These are phyloP conservation scores for Ricordea florida DNA, from an alignment of 92 coral and sea anemone genomes.

Conservation along the genomic window DNA sequence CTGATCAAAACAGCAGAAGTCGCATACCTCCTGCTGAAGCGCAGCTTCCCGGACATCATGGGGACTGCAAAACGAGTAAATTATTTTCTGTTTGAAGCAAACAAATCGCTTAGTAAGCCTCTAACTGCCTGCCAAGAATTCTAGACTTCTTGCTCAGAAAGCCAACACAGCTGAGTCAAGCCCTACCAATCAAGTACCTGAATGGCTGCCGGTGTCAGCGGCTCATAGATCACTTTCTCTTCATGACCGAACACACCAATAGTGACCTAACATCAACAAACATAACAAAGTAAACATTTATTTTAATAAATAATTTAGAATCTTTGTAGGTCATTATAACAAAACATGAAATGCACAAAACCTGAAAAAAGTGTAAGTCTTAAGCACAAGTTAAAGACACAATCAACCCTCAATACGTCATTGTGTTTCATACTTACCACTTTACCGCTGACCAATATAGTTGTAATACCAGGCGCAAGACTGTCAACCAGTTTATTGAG, in stretches of 20 bases:
- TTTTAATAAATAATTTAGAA: background rate
- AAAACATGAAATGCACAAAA: background rate
- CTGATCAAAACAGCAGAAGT: too few relatives aligned
- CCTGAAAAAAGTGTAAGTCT: background rate
- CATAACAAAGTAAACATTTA: background rate
- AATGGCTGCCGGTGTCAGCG: constrained; percentile 92
- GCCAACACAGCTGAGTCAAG: background rate
- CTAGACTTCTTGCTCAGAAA: too few relatives aligned
- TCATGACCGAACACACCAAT: constrained; percentile 94
- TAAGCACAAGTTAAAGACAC: background rate
- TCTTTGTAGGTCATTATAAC: background rate
- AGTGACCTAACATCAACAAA: constrained; percentile 66
- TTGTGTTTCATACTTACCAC: constrained; percentile 66
- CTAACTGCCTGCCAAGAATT: too few relatives aligned
- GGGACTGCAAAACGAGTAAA: constrained; percentile 92
- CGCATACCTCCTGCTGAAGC: constrained; percentile 88
- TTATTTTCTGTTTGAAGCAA: constrained; percentile 71
- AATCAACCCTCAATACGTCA: background rate
- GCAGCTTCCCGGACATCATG: constrained; percentile 98
- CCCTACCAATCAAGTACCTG: constrained; percentile 49
- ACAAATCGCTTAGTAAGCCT: background rate
- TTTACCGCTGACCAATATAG: constrained; percentile 92
- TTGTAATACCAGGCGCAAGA: constrained; percentile 95
- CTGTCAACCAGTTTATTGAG: constrained; percentile 90
- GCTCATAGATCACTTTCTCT: constrained; percentile 94